phyloP scores from a whole-genome alignment of 2,113 vertebrate genomes.

The Melanotaenia duboulayi region DNA sequence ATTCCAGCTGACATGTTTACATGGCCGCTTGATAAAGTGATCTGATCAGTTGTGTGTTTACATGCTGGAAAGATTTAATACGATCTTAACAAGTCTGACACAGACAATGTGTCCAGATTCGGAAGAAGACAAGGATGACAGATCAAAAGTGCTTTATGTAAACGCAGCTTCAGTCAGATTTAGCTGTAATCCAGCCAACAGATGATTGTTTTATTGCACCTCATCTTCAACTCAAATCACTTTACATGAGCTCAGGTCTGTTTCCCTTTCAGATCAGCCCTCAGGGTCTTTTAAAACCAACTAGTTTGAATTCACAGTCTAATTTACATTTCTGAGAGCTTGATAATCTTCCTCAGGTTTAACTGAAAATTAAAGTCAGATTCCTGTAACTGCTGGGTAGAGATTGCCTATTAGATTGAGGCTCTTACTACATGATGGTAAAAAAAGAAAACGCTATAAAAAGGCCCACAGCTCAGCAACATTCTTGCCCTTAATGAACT shows the following conservation, averaged over 20 bases:
- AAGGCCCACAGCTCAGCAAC: slow-evolving; percentile 61
- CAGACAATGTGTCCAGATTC: too few species aligned
- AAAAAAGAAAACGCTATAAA: slow-evolving; percentile 30
- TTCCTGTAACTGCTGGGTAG: slow-evolving; percentile 24
- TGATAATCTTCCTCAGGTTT: slow-evolving; percentile 14
- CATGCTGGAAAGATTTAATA: too few species aligned
- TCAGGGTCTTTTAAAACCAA: too few species aligned
- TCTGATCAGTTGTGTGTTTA: too few species aligned
- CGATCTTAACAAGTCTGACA: too few species aligned
- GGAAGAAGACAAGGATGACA: not conserved
- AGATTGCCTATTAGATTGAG: slow-evolving; percentile 39
- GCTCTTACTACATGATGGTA: slow-evolving; percentile 22
- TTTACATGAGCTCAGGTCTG: slow-evolving; percentile 20
- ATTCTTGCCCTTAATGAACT: slow-evolving; percentile 63
- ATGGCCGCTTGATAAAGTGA: too few species aligned
- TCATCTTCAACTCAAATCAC: slow-evolving; percentile 6
- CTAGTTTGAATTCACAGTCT: too few species aligned
- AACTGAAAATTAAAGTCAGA: slow-evolving; percentile 42
- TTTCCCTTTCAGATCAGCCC: not conserved
- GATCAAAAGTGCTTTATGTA: too few species aligned
- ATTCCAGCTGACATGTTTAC: too few species aligned
- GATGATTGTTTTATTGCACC: slow-evolving; percentile 23
- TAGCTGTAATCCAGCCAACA: slow-evolving; percentile 13
- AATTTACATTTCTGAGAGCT: too few species aligned
- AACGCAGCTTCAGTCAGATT: not conserved